Conservation (phyloP, 2,888 invertebrate species). For the Callimorpha dominula region DNA sequence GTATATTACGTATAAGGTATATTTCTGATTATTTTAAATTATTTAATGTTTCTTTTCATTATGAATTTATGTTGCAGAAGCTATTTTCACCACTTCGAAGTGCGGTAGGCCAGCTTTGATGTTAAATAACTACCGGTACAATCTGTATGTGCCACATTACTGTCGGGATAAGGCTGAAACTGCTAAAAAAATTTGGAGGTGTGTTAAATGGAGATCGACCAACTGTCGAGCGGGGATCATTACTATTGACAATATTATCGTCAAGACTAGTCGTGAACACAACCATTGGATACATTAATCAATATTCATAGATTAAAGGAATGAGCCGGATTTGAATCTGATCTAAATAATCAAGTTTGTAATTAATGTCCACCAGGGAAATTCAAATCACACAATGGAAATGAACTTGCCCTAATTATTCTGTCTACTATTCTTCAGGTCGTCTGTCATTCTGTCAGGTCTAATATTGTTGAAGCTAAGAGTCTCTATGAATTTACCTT, state of each 20-base stretch:
- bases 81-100: constrained; percentile 30
- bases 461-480: constrained; percentile 80
- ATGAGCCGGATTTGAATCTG: constrained; percentile 55
- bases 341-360: constrained; percentile 94
- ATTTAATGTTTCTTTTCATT: not conserved
- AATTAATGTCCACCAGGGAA: constrained; percentile 94
- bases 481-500: constrained; percentile 96
- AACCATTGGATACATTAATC: constrained; percentile 27
- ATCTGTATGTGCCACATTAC: constrained; percentile 28
- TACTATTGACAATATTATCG: constrained; percentile 29
- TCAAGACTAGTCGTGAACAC: constrained; percentile 27
- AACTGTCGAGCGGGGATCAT: constrained; percentile 22
- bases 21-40: no score
- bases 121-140: constrained; percentile 33
- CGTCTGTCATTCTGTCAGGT: no score
- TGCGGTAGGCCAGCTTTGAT: constrained; percentile 39
- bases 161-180: not conserved
- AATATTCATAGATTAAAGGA: not conserved
- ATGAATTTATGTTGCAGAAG: constrained; percentile 24
- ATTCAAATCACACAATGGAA: constrained; percentile 95
- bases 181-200: constrained; percentile 36
- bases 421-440: constrained; percentile 89
- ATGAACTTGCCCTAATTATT: no score
- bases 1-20: no score
- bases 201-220: constrained; percentile 35